Conservation (phyloP, 2,113 vertebrate species). For the Gorsachius goisagi region DNA sequence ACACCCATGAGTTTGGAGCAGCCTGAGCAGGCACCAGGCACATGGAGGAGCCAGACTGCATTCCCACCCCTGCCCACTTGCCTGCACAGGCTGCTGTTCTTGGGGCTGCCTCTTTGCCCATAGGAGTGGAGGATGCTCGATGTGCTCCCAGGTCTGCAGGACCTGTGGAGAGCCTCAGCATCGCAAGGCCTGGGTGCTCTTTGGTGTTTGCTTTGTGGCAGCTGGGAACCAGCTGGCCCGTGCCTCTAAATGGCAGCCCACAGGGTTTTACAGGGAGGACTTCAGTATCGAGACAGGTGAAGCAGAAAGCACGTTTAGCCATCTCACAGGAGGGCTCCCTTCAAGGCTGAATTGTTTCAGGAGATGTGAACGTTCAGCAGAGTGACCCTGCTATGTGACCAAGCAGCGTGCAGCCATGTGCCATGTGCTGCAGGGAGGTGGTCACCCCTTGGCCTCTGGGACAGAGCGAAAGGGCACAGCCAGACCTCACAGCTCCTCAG, state of each 20-base stretch:
- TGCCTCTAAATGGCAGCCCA: background rate
- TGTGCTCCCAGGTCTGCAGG: background rate
- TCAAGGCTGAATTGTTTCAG: background rate
- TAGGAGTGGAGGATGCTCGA: background rate
- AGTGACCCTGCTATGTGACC: background rate
- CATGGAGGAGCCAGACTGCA: background rate
- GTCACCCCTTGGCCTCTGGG: background rate
- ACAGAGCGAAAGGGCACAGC: background rate
- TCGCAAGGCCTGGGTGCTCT: background rate
- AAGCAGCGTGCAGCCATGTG: background rate
- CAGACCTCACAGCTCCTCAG: background rate
- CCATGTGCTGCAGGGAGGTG: background rate
- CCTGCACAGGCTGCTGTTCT: background rate
- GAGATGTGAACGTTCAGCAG: background rate
- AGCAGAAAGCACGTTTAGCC: background rate
- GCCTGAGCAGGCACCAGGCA: background rate
- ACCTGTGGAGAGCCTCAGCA: background rate
- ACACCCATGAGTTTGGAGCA: background rate
- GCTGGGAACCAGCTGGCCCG: background rate
- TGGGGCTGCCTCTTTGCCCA: fast-evolving
- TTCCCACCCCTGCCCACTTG: background rate
- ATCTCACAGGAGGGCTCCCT: background rate
- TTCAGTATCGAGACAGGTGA: background rate
- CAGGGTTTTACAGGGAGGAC: background rate
- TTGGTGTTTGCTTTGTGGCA: background rate